These are phyloP conservation scores for Chunga burmeisteri DNA, from an alignment of 2,113 vertebrate genomes.

Conservation along the genomic window DNA sequence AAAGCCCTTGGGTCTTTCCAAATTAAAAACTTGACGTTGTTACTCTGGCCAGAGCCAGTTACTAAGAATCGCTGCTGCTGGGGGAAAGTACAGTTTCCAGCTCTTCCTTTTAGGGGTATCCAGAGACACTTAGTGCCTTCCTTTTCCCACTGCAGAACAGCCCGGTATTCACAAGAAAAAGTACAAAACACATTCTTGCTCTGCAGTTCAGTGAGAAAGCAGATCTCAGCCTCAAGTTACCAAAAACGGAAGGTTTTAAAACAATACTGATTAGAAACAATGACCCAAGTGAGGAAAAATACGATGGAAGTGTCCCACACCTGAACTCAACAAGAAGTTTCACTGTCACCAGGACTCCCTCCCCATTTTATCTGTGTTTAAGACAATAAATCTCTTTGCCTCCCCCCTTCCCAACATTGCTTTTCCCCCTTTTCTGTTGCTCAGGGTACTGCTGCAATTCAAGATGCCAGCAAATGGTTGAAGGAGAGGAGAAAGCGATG, in stretches of 20 bases:
- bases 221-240: background rate
- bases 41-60: background rate
- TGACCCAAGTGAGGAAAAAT: background rate
- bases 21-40: background rate
- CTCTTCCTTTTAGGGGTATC: background rate
- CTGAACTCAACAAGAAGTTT: background rate
- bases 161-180: background rate
- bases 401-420: background rate
- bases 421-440: background rate
- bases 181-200: background rate
- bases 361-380: background rate
- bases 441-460: background rate
- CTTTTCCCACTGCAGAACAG: background rate
- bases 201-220: background rate
- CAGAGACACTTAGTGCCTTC: background rate
- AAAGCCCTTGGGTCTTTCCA: background rate
- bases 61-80: background rate
- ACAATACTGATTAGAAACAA: background rate
- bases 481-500: background rate
- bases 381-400: background rate
- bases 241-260: background rate
- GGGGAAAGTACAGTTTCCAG: background rate
- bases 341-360: background rate
- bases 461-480: background rate
- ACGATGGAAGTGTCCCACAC: background rate